Conservation (phyloP, 2,797 vertebrate genomes). For the Neosilurus mollespiculum region DNA sequence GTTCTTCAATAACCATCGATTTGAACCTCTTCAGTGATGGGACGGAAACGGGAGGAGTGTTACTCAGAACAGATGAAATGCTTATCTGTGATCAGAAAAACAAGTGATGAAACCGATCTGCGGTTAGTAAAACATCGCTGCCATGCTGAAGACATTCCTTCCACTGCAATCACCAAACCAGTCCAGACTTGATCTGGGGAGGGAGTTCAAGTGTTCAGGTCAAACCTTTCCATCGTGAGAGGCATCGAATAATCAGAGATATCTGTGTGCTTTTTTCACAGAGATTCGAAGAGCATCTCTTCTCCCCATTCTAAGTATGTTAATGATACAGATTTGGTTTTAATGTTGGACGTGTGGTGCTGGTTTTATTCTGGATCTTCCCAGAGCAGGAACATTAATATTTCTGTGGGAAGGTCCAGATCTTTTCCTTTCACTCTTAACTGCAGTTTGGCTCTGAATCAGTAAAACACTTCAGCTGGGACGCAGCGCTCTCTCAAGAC, state of each 20-base stretch:
- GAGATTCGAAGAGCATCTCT: constrained; percentile 39
- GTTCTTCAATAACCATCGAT: not conserved
- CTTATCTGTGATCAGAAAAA: not conserved
- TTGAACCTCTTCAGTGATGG: not conserved
- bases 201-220: not conserved
- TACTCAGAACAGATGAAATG: not conserved
- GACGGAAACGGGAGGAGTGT: not conserved
- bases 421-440: not conserved
- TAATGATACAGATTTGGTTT: not conserved
- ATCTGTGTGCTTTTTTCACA: constrained; percentile 39
- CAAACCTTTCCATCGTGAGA: no score
- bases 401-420: not conserved
- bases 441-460: not conserved
- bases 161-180: not conserved
- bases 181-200: not conserved
- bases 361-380: not conserved
- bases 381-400: not conserved
- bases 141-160: not conserved
- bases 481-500: no score
- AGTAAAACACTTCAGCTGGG: not conserved
- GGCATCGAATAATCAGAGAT: not conserved
- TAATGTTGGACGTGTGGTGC: not conserved
- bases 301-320: constrained; percentile 52
- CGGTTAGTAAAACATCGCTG: not conserved
- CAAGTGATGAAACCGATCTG: not conserved